A percentile compares a stretch with the other conserved stretches of the same genome.
Evolutionary conservation across 2,888 invertebrate genomes (phyloP).

Genomic region (Thumatha senex): DNA sequence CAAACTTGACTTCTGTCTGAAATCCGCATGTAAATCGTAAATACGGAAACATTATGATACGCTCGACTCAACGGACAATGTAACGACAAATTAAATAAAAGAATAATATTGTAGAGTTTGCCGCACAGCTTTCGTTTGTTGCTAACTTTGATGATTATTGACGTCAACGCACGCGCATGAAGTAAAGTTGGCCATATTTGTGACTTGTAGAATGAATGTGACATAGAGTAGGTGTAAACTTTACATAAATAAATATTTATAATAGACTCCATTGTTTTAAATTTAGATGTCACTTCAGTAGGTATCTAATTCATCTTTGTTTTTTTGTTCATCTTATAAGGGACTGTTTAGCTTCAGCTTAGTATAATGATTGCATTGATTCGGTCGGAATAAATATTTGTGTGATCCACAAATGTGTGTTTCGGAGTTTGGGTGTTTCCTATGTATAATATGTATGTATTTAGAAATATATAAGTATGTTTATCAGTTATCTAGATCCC

Average conservation of each 20-base stretch:
- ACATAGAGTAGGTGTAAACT: not conserved
- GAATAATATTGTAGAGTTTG: slow-evolving; percentile 68
- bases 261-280: not conserved
- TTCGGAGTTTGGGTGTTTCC: too few relatives aligned
- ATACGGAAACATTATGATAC: slow-evolving; percentile 79
- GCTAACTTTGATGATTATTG: slow-evolving; percentile 44
- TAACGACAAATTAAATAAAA: slow-evolving; percentile 81
- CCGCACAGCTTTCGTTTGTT: slow-evolving; percentile 62
- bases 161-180: slow-evolving; percentile 37
- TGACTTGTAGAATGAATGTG: slow-evolving; percentile 11
- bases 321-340: too few relatives aligned
- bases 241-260: not conserved
- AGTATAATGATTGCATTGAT: too few relatives aligned
- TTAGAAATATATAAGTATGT: too few relatives aligned
- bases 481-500: too few relatives aligned
- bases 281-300: too few relatives aligned
- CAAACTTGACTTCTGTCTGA: slow-evolving; percentile 81
- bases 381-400: too few relatives aligned
- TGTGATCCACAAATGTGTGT: too few relatives aligned
- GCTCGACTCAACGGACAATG: slow-evolving; percentile 56
- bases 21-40: slow-evolving; percentile 74
- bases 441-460: too few relatives aligned
- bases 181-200: slow-evolving; percentile 16
- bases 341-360: too few relatives aligned
- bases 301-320: too few relatives aligned